Conservation (phyloP, 2,797 vertebrate species). For the Sebastiscus albofasciatus region DNA sequence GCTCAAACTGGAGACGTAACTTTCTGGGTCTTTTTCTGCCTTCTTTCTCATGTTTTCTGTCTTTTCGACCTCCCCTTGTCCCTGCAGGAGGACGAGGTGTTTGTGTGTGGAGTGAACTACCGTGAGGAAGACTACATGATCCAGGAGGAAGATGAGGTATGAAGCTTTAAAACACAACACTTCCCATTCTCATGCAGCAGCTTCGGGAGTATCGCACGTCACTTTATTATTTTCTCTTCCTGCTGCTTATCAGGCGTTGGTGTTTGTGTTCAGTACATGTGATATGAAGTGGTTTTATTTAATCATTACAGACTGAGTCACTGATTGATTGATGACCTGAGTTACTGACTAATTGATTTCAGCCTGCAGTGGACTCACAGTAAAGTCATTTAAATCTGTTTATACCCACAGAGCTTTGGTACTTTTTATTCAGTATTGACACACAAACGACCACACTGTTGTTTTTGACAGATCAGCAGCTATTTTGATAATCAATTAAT, state of each 20-base stretch:
- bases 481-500: background rate
- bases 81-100: constrained; percentile 67
- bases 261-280: background rate
- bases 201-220: background rate
- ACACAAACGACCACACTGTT: background rate
- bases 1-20: background rate
- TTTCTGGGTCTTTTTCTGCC: background rate
- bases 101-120: constrained; percentile 77
- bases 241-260: background rate
- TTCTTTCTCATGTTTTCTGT: background rate
- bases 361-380: background rate
- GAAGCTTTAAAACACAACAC: background rate
- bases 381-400: background rate
- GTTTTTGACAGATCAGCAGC: background rate
- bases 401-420: background rate
- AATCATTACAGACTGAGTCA: background rate
- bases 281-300: background rate
- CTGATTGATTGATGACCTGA: background rate
- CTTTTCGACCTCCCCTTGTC: background rate
- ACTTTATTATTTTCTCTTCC: background rate
- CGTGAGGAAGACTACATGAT: constrained; percentile 88
- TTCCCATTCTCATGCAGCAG: no score
- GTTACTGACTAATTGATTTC: background rate
- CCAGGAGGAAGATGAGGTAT: constrained; percentile 66
- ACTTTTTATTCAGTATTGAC: background rate